These are phyloP conservation scores for Aplochiton taeniatus DNA, from an alignment of 2,797 vertebrate species.

Conservation along the genomic window DNA sequence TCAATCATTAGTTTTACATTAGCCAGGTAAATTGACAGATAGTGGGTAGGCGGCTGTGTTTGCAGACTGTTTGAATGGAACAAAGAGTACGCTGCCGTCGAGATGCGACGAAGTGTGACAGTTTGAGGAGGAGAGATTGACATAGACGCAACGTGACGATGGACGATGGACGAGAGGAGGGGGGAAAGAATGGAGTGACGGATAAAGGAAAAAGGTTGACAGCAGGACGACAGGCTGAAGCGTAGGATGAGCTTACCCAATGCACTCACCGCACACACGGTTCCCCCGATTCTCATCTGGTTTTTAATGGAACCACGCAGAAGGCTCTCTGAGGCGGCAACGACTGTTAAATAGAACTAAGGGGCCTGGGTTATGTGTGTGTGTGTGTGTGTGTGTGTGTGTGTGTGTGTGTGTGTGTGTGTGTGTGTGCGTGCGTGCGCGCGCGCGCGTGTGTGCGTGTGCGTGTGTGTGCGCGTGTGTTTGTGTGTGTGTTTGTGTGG, in stretches of 20 bases:
- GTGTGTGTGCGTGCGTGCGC: conserved; percentile 18
- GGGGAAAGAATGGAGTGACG: conserved; percentile 24
- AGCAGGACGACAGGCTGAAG: conserved; percentile 45
- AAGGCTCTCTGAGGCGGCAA: too few species aligned
- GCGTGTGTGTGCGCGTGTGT: background rate
- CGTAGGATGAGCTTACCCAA: conserved; percentile 38
- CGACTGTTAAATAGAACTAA: too few species aligned
- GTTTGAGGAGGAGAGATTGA: conserved; percentile 44
- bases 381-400: conserved; percentile 10
- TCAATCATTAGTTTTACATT: too few species aligned
- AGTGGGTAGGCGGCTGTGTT: conserved; percentile 3
- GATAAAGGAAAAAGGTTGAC: conserved; percentile 38
- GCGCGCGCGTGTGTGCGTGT: conserved; percentile 17
- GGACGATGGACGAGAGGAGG: conserved; percentile 50
- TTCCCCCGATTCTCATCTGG: conserved; percentile 2
- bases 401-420: background rate
- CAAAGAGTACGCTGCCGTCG: background rate
- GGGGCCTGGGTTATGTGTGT: background rate
- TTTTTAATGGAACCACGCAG: too few species aligned
- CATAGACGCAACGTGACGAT: conserved; percentile 50
- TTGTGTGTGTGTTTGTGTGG: background rate
- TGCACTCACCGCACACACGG: conserved; percentile 14
- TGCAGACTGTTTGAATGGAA: conserved; percentile 13
- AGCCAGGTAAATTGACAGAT: too few species aligned
- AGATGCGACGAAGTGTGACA: conserved; percentile 46